A percentile compares a stretch with the other conserved stretches of the same genome.
Conservation (phyloP, 2,888 invertebrate genomes). For the Lissocephala sabroskyi region DNA sequence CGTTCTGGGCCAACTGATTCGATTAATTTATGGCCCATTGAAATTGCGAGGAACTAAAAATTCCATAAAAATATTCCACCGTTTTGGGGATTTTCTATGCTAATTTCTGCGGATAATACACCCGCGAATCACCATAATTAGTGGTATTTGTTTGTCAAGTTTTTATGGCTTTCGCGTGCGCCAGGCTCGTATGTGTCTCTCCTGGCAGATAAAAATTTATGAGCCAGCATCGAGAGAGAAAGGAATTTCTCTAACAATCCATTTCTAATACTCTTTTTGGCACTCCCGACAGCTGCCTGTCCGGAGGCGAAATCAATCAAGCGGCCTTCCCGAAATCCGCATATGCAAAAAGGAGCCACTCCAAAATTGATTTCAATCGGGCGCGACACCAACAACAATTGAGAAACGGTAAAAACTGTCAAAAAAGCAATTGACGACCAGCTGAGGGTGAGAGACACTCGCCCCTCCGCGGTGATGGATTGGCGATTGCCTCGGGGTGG, state of each 20-base stretch:
- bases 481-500: too few relatives aligned
- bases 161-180: constrained; percentile 32
- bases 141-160: constrained; percentile 46
- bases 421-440: too few relatives aligned
- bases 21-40: constrained; percentile 63
- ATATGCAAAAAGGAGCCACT: constrained; percentile 47
- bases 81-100: too few relatives aligned
- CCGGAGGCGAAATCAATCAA: constrained; percentile 24
- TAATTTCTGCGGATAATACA: constrained; percentile 54
- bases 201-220: too few relatives aligned
- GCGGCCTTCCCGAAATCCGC: constrained; percentile 21
- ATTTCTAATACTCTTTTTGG: too few relatives aligned
- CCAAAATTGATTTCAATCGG: neutral
- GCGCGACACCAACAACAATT: constrained; percentile 43
- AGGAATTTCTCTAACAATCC: too few relatives aligned
- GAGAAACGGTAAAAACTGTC: constrained; percentile 58
- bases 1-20: constrained; percentile 67
- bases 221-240: constrained; percentile 23
- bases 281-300: neutral
- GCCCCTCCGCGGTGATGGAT: too few relatives aligned
- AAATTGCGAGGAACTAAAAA: too few relatives aligned
- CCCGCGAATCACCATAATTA: constrained; percentile 57
- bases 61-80: too few relatives aligned
- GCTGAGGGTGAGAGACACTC: too few relatives aligned
- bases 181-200: too few relatives aligned